A percentile compares a stretch with the other conserved stretches of the same genome.
Evolutionary conservation across 2,797 vertebrate genomes (phyloP).

Genomic region (Gila robusta): DNA sequence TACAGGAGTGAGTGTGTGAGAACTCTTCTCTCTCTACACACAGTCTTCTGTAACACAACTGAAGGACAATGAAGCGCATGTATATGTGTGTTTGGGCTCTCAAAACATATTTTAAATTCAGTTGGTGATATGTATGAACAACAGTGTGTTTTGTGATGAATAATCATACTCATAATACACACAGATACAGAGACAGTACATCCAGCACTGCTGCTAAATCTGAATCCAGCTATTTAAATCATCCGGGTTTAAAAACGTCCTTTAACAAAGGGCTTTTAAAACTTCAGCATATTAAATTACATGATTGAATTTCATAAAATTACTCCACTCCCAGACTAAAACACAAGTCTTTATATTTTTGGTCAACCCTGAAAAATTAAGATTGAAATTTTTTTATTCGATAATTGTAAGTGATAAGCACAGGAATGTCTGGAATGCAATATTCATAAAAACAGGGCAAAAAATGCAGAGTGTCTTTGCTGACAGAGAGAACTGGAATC

Average conservation of each 20-base stretch:
- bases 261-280: conserved; percentile 66
- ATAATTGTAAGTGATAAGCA: conserved; percentile 75
- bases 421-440: conserved; percentile 74
- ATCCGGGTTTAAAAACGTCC: conserved; percentile 70
- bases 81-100: background rate
- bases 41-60: background rate
- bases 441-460: conserved; percentile 67
- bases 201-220: conserved; percentile 45
- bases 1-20: too few species aligned
- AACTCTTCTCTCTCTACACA: background rate
- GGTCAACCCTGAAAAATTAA: conserved; percentile 67
- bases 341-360: conserved; percentile 78
- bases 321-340: conserved; percentile 59
- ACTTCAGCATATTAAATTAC: conserved; percentile 74
- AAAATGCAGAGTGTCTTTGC: conserved; percentile 64
- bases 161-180: background rate
- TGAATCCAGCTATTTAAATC: conserved; percentile 74
- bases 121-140: background rate
- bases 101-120: background rate
- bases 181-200: background rate
- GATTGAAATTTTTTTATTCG: conserved; percentile 59
- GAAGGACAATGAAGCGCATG: background rate
- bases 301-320: conserved; percentile 74
- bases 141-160: background rate
- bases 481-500: conserved; percentile 25